Percentiles rank a stretch among this genome's conserved stretches.
Conservation (phyloP, 64 coral and sea anemone genomes). For the Dendrophyllia cribrosa region DNA sequence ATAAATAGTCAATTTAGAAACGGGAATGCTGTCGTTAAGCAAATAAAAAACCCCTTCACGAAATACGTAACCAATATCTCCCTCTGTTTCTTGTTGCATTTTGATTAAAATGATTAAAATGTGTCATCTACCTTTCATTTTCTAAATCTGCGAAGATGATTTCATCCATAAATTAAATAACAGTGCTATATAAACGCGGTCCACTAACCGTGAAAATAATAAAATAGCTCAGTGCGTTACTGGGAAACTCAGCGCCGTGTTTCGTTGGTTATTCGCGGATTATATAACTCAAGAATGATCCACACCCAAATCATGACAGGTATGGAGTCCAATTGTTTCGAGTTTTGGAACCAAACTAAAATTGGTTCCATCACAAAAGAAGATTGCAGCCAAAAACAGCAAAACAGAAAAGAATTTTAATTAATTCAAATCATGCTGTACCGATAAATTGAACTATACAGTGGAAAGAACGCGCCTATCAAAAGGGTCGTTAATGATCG, state of each 20-base stretch:
- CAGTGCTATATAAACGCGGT: neutral
- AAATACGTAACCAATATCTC: neutral
- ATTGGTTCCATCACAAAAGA: too few species aligned
- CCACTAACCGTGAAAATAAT: neutral
- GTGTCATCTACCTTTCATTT: neutral
- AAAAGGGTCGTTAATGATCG: too few species aligned
- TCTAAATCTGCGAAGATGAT: conserved; percentile 24
- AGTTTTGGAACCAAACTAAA: too few species aligned
- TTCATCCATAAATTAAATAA: neutral
- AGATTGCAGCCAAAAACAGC: too few species aligned
- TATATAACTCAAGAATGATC: too few species aligned
- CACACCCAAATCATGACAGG: neutral
- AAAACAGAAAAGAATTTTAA: too few species aligned
- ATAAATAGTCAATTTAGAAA: neutral
- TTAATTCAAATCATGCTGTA: too few species aligned
- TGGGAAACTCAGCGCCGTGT: neutral
- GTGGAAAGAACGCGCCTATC: too few species aligned
- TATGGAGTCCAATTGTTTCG: too few species aligned
- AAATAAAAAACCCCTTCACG: neutral
- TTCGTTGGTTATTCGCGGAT: neutral
- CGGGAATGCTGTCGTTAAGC: neutral
- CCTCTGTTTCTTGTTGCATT: neutral
- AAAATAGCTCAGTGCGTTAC: neutral
- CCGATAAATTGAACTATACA: too few species aligned
- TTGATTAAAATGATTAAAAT: neutral